Base-by-base conservation (phyloP, 2,888 invertebrate species). In the Limnephilus rhombicus region DNA sequence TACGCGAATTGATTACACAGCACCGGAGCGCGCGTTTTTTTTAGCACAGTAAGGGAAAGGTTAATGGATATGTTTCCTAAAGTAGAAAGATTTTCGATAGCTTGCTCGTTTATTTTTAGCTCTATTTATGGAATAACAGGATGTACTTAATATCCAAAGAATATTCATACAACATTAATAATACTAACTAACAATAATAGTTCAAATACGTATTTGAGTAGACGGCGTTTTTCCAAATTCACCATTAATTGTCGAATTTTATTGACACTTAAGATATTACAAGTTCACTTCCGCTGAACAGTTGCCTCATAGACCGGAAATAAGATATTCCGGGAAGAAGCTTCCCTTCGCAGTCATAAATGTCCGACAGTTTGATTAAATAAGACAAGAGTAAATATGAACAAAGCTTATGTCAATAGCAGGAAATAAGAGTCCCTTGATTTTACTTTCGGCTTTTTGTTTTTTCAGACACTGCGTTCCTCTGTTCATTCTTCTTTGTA, bases 311-410 rank as follows among this genome's bases (percentile, higher is more conserved):
- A 86, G 45, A 86, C 68, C 85, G 91, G 91, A 91, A 91, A 91
- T 91, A 91, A 91, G 91, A 91, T 91, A 91, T 91, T 86, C 91
- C 49, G 86, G 24, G 80, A 80, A 91, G 80, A 91, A 81, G 41
- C 41, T 86, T 86, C 49, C 86, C 49, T 91, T 91, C 87, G 80
- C 37, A 83, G 81, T 89, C 49, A 88, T 91, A 91, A 87, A 87
- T 87, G 87, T 87, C 87, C 89, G 80, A 85, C 89, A 89, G 85
- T 89, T 85, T 91, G 91, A 91, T 91, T 91, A 86, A 92, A 90
- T 92, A 90, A 92, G 90, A 85, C 92, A 45, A 45, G 45, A 88
- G 83, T 91, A 92, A 92, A 92, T 92, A 92, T 91, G 91, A 91
- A 91, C 92, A 91, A 92, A 91, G 91, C 85, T 68, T 89, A 45